Percentiles rank a stretch among this genome's conserved stretches.
phyloP scores from a whole-genome alignment of 2,113 vertebrate species.

The Mesocricetus auratus region DNA sequence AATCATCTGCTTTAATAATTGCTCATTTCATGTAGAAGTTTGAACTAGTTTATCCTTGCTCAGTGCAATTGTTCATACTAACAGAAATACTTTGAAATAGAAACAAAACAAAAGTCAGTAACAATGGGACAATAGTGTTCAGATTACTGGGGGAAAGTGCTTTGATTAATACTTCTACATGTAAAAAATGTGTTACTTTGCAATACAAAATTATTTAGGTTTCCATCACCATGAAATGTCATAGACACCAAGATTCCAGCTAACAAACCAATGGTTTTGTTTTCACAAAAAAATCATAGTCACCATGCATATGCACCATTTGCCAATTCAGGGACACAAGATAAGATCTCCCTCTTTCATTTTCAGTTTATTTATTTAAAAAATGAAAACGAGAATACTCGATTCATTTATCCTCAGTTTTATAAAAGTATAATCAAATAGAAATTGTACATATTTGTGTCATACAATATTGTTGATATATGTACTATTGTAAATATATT shows the following conservation, averaged over 20 bases:
- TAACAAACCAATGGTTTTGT: background rate
- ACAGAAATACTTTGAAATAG: background rate
- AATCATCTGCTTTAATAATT: slow-evolving; percentile 46
- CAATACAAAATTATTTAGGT: background rate
- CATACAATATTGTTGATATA: background rate
- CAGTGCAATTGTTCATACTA: background rate
- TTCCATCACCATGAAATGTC: background rate
- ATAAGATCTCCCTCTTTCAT: background rate
- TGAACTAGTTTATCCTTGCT: background rate
- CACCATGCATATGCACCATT: background rate
- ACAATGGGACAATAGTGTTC: background rate
- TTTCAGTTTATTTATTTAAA: slow-evolving; percentile 4
- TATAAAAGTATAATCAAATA: background rate
- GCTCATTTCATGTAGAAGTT: background rate
- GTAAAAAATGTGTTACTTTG: slow-evolving; percentile 11
- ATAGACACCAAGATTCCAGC: background rate
- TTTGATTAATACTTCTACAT: slow-evolving; percentile 34
- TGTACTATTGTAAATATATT: background rate
- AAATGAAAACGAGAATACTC: background rate
- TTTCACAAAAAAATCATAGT: background rate
- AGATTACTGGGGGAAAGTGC: background rate
- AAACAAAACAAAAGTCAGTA: background rate
- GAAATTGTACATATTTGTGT: background rate
- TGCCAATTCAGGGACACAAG: background rate
- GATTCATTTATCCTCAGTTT: background rate